Percentiles rank a stretch among this genome's conserved stretches.
Conservation (phyloP, 35 echinoderm and acorn worm genomes). For the Ptychodera flava region DNA sequence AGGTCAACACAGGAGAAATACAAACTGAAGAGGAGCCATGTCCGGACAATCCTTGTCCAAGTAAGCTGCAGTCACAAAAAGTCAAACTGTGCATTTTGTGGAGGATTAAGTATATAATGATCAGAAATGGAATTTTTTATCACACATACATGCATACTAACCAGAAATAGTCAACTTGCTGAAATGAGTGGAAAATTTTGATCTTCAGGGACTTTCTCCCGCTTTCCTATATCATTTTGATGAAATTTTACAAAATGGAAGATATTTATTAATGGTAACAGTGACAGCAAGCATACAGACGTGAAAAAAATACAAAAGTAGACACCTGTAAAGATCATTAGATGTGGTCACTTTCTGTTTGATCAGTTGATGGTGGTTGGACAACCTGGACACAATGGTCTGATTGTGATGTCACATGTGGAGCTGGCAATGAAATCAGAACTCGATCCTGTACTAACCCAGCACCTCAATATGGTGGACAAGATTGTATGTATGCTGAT, state of each 20-base stretch:
- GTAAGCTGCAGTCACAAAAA: no score
- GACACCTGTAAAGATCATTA: not conserved
- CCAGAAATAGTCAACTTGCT: not conserved
- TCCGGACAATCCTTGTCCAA: no score
- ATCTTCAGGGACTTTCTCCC: not conserved
- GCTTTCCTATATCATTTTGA: not conserved
- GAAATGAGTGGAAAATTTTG: not conserved
- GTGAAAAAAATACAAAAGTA: no score
- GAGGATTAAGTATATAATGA: no score
- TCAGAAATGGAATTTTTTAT: no score
- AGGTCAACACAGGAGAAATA: no score
- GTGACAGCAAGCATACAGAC: no score
- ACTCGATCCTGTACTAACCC: conserved; percentile 20
- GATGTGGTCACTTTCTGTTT: not conserved
- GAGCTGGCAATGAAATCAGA: not conserved
- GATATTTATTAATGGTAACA: not conserved
- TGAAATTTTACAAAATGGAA: not conserved
- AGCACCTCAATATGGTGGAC: conserved; percentile 24
- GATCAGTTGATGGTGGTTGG: conserved; percentile 43
- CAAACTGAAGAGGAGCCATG: no score
- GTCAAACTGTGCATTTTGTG: no score
- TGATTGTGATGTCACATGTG: conserved; percentile 29
- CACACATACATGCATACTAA: no score
- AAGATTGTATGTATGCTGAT: conserved; percentile 3
- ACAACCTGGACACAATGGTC: conserved; percentile 13